Conservation (phyloP, 2,888 invertebrate genomes). For the Trilocha varians region DNA sequence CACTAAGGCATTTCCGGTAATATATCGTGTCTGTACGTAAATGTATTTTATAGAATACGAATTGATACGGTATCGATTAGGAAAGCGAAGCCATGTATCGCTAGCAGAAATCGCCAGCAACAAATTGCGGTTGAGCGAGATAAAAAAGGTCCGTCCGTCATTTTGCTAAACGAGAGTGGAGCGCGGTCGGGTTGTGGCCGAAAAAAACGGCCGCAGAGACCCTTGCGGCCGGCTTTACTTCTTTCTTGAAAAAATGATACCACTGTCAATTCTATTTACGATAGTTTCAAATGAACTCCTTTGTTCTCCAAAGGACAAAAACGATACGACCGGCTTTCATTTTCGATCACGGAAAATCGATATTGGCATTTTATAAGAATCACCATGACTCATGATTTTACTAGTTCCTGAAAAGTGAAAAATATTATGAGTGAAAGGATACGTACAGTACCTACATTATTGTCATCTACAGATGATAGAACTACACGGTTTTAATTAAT, state of each 20-base stretch:
- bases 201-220: slow-evolving; percentile 41
- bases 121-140: slow-evolving; percentile 68
- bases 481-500: too few species aligned
- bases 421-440: too few species aligned
- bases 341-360: slow-evolving; percentile 18
- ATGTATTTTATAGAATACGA: slow-evolving; percentile 48
- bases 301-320: slow-evolving; percentile 11
- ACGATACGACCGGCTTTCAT: slow-evolving; percentile 2
- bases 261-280: slow-evolving; percentile 49
- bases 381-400: too few species aligned
- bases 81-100: slow-evolving; percentile 47
- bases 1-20: too few species aligned
- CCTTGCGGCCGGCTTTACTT: slow-evolving; percentile 24
- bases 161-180: slow-evolving; percentile 61
- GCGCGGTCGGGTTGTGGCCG: slow-evolving; percentile 35
- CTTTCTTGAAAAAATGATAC: slow-evolving; percentile 49
- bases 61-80: slow-evolving; percentile 49
- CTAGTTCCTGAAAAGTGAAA: too few species aligned
- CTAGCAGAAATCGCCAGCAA: slow-evolving; percentile 55
- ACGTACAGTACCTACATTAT: too few species aligned
- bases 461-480: too few species aligned
- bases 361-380: slow-evolving; percentile 22
- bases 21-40: too few species aligned
- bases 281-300: slow-evolving; percentile 25
- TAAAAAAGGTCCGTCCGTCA: slow-evolving; percentile 71